Base-by-base conservation (phyloP, 2,888 invertebrate genomes). In the Trichogramma dendrolimi region DNA sequence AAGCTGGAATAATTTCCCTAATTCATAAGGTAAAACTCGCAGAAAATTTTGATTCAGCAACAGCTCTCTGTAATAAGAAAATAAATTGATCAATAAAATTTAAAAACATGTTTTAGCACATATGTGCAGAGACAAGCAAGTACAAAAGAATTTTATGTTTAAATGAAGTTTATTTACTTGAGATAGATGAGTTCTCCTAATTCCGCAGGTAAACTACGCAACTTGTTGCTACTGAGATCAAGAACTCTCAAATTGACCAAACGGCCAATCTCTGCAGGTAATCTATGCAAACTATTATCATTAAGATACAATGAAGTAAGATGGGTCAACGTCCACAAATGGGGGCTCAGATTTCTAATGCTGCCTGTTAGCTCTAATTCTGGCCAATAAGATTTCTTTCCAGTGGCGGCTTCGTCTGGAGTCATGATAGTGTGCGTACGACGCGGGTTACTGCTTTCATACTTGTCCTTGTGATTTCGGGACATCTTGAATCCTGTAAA, bases 1-100 rank as follows among this genome's bases (percentile, higher is more conserved):
- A 68, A 99, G 86, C 82, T 97, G 94, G 82, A 98, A 99, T 73
- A 98, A 85, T 82, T 96, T 96, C 71, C 99, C 99, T 73, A 99
- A 85, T 83, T 98, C 97, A 81, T 93, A 96, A 4, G 99, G 99
- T 75, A 99, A 84, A 71, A 91, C 90, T 70, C 96, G 87, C 72
- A 99, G 86, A 81, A 89, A 90, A 83, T 99, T 99, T 82, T 97
- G 90, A 82, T 93, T 93, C 71, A 99, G 84, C 75, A 93, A 87
- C 72, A 99, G 86, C 83, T 98, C 97, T 82, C 96, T 93, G 83
- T 55, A 83, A 85, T 53, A 67, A 46, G 52, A 55, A 53, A 6
- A 40, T 8, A 47, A 48, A 53, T 7, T 38, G 27, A 46, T 55
- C 4, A 48, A n/a, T 4, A 41, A 48, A 10, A 41, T 41, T n/a